Evolutionary conservation across 2,113 vertebrate genomes (phyloP).

Genomic region (Myrmecobius fasciatus): DNA sequence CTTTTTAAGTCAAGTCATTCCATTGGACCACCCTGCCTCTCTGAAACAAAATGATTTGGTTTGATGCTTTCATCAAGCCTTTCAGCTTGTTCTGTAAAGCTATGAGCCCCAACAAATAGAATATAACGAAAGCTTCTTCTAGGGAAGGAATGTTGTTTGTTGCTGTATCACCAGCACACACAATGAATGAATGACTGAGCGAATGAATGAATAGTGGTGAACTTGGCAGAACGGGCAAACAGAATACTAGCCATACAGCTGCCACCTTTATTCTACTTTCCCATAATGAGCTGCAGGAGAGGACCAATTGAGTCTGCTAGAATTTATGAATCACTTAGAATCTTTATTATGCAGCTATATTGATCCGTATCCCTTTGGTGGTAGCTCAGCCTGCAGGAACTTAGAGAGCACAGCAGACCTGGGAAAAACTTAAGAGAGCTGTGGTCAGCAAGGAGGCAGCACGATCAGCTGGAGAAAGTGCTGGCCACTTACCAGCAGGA

Average conservation of each 20-base stretch:
- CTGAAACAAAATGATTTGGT: background rate
- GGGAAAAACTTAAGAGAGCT: too few relatives aligned
- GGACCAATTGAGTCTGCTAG: background rate
- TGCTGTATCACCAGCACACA: background rate
- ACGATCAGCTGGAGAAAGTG: too few relatives aligned
- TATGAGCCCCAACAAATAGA: background rate
- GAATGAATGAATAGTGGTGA: background rate
- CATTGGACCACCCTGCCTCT: background rate
- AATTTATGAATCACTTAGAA: background rate
- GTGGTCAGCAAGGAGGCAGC: too few relatives aligned
- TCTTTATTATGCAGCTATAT: background rate
- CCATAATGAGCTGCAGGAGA: background rate
- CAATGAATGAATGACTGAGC: background rate
- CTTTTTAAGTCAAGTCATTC: background rate
- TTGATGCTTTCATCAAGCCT: background rate
- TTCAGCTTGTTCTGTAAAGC: background rate
- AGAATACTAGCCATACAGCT: background rate
- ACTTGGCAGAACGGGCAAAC: fast-evolving
- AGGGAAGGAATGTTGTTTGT: background rate
- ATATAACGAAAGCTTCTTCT: background rate
- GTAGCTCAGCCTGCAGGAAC: too few relatives aligned
- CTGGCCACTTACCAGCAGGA: too few relatives aligned
- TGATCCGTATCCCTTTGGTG: too few relatives aligned
- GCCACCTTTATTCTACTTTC: background rate
- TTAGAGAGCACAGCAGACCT: too few relatives aligned